These are phyloP conservation scores for Aphaenogaster ashmeadi DNA, from an alignment of 1,140 invertebrate genomes.

Conservation along the genomic window DNA sequence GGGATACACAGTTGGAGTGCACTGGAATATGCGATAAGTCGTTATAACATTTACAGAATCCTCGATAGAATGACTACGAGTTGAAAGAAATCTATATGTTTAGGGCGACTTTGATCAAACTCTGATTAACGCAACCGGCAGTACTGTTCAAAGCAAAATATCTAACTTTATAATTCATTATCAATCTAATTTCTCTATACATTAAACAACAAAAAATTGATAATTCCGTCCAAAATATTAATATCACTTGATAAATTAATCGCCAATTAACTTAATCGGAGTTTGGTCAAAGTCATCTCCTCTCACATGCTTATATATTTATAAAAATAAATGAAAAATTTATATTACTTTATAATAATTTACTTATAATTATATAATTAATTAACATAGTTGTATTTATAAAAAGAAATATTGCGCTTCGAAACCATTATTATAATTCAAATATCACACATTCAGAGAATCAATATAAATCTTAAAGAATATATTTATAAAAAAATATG, in stretches of 20 bases:
- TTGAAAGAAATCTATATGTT: neutral
- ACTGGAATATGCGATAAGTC: conserved; percentile 87
- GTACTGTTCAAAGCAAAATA: neutral
- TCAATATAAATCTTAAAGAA: neutral
- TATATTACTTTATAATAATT: too few species aligned
- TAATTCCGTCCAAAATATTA: neutral
- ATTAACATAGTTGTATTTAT: neutral
- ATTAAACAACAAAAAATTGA: neutral
- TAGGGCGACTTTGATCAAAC: neutral
- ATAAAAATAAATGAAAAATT: neutral
- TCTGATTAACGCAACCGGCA: neutral
- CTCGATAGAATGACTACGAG: neutral
- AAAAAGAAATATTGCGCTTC: neutral
- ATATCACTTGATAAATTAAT: neutral
- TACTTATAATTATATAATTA: neutral
- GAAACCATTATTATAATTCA: conserved; percentile 10
- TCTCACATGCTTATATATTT: neutral
- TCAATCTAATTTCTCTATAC: neutral
- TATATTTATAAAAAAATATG: neutral
- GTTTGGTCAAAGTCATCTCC: neutral
- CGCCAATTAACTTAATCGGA: neutral
- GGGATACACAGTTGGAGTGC: conserved; percentile 94
- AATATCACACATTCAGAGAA: neutral
- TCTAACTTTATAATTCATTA: neutral
- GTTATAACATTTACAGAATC: conserved; percentile 17